Evolutionary conservation across 2,113 vertebrate species (phyloP).

Genomic region (Numenius arquata): DNA sequence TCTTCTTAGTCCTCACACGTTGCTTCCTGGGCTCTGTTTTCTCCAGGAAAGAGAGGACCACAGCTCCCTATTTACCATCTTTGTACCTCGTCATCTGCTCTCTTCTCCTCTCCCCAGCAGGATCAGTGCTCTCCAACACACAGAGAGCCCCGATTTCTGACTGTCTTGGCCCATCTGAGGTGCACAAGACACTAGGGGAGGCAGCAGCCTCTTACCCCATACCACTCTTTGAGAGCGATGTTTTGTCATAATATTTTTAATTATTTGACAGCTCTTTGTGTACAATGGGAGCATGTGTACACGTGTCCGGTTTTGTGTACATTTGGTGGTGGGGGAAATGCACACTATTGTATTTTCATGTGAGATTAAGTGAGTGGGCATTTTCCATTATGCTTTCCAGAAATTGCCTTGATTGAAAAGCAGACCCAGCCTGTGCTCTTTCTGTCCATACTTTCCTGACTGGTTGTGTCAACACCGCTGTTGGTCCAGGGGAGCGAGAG

Average conservation of each 20-base stretch:
- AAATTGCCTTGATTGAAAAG: neutral
- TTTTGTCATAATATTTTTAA: neutral
- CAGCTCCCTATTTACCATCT: neutral
- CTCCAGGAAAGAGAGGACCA: neutral
- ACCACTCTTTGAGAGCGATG: neutral
- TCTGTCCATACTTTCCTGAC: neutral
- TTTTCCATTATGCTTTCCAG: neutral
- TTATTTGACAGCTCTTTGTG: neutral
- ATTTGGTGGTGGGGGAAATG: neutral
- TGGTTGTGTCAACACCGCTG: rapidly evolving
- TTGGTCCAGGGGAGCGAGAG: neutral
- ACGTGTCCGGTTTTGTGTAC: neutral
- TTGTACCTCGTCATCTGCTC: neutral
- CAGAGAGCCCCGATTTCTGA: neutral
- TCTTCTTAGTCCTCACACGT: neutral
- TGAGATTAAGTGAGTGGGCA: neutral
- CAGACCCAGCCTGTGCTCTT: neutral
- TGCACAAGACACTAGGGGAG: neutral
- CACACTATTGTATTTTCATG: neutral
- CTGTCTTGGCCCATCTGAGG: neutral
- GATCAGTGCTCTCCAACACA: rapidly evolving
- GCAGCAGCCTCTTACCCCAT: neutral
- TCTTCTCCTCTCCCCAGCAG: neutral
- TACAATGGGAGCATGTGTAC: neutral
- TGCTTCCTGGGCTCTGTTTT: neutral